Evolutionary conservation across 2,797 vertebrate species (phyloP), one percentile per base, ranked within the genome.

Genomic region (Podarcis lilfordi): DNA sequence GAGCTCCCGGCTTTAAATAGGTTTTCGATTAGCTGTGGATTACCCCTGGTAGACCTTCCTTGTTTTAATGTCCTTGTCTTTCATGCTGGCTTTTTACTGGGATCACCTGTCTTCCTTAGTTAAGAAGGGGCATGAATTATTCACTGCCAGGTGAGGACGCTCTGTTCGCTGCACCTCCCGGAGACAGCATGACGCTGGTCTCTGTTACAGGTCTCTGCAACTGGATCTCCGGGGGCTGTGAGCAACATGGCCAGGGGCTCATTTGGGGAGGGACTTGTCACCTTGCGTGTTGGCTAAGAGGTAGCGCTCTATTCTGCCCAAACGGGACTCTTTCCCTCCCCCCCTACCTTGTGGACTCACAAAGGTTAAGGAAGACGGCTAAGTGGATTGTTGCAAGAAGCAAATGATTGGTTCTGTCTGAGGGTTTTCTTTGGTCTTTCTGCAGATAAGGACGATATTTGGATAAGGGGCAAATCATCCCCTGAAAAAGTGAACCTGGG

Each of bases 111-210:
- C 88, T 91, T 86, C 72, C 2, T 89, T 87, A 55, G 88, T 84
- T 84, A 85, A 85, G 89, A 69, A 85, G 77, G 6, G 64, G 5
- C 86, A 82, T 96, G 89, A 96, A 96, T 96, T 94, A 96, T 96
- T 96, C 86, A 96, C 77, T 13, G 35, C 77, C 81, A 15, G 82
- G 59, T 55, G 35, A 83, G 89, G 50, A 82, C 86, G 69, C 74
- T 87, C 91, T 1, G 7, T 81, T 93, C 90, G 88, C 85, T 0
- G 79, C 71, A 86, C 89, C 89, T 1, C 1, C 0, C 15, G 89
- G 88, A 2, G 21, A 23, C 89, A 72, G 71, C 4, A 4, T 10
- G 87, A 81, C 86, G 27, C 2, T 32, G 85, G 93, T 93, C 93
- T 95, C 92, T 11, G 2, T 96, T 96, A 95, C 96, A 91, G 82